phyloP scores from a whole-genome alignment of 2,113 vertebrate genomes.

The Ictalurus furcatus region DNA sequence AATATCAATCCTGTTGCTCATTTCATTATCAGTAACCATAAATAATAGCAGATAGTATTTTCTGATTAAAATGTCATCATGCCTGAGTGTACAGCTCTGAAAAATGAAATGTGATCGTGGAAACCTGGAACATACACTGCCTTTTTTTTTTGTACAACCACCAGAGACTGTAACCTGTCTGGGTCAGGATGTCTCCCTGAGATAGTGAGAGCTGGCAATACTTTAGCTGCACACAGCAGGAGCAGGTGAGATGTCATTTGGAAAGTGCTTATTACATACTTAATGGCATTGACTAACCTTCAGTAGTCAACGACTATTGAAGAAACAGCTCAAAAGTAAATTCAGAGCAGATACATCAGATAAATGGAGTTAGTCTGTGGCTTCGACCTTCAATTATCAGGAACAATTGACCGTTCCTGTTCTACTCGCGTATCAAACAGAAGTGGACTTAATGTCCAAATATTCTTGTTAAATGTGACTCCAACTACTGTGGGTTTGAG shows the following conservation, averaged over 20 bases:
- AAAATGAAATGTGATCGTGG: neutral
- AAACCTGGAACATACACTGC: neutral
- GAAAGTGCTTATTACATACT: conserved; percentile 19
- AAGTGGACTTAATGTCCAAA: neutral
- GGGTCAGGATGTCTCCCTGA: conserved; percentile 25
- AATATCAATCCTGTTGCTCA: neutral
- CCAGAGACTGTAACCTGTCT: conserved; percentile 21
- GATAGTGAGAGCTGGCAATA: neutral
- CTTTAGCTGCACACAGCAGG: neutral
- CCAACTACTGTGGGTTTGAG: neutral
- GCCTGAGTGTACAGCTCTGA: neutral
- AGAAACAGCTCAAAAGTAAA: conserved; percentile 7
- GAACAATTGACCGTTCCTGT: neutral
- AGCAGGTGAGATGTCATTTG: neutral
- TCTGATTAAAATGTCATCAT: neutral
- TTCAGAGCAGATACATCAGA: neutral
- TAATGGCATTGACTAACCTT: conserved; percentile 9
- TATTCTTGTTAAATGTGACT: neutral
- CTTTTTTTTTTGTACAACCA: neutral
- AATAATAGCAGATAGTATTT: conserved; percentile 1
- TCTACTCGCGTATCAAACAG: neutral
- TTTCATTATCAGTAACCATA: neutral
- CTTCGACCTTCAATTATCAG: neutral
- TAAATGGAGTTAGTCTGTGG: neutral
- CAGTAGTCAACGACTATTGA: neutral